phyloP scores from a whole-genome alignment of 1,140 invertebrate species.

The Leptinotarsa undecemlineata region DNA sequence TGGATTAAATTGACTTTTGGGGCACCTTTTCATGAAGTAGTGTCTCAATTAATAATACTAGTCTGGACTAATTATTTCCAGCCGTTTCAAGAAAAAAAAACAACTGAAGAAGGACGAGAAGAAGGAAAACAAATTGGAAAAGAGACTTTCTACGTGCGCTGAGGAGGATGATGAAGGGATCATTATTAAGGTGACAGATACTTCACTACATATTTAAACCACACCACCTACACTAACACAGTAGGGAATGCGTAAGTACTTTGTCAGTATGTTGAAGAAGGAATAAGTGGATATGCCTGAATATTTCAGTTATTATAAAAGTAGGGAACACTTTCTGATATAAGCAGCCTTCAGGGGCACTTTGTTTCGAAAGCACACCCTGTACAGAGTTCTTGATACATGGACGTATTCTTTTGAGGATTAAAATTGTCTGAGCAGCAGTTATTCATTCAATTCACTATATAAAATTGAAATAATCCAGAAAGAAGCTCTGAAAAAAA shows the following conservation, averaged over 20 bases:
- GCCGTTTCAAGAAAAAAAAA: conserved; percentile 57
- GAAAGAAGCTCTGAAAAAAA: too few species aligned
- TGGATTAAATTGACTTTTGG: not conserved
- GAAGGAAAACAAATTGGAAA: conserved; percentile 59
- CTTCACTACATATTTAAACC: conserved; percentile 45
- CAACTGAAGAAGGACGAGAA: conserved; percentile 62
- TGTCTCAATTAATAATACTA: conserved; percentile 5
- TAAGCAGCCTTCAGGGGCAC: too few species aligned
- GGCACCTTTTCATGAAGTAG: not conserved
- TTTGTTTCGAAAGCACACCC: too few species aligned
- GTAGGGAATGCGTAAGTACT: not conserved
- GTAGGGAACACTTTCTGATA: too few species aligned
- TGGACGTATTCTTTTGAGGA: too few species aligned
- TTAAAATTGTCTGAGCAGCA: too few species aligned
- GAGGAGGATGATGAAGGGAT: conserved; percentile 63
- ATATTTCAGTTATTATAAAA: too few species aligned
- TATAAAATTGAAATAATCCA: too few species aligned
- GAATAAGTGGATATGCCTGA: too few species aligned
- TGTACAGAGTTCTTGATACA: too few species aligned
- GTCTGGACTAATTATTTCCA: conserved; percentile 16
- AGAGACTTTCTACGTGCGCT: conserved; percentile 62
- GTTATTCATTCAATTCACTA: too few species aligned
- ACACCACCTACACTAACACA: not conserved
- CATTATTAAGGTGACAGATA: conserved; percentile 61
- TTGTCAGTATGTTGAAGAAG: too few species aligned